Evolutionary conservation across 2,888 invertebrate genomes (phyloP).

Genomic region (Terebella lapidaria): DNA sequence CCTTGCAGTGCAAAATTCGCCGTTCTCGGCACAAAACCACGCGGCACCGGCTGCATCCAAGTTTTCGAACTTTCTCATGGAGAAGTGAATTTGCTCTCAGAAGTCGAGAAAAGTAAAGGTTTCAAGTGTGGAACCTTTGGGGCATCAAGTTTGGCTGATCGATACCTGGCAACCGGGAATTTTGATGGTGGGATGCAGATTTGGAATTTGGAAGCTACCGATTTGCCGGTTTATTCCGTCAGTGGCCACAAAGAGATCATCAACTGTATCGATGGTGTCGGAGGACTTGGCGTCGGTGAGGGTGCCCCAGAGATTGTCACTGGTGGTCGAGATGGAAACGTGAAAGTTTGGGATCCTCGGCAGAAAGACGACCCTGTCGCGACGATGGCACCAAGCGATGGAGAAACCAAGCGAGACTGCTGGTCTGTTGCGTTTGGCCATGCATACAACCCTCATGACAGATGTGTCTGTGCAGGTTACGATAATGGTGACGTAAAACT

Average conservation of each 20-base stretch:
- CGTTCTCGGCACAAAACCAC: constrained; percentile 77
- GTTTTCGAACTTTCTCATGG: constrained; percentile 61
- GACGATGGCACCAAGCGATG: constrained; percentile 73
- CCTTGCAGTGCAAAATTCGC: constrained; percentile 91
- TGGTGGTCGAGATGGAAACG: constrained; percentile 84
- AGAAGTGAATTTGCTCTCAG: constrained; percentile 60
- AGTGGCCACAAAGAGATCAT: constrained; percentile 79
- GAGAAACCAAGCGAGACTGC: constrained; percentile 70
- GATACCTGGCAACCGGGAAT: constrained; percentile 84
- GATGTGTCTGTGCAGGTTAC: constrained; percentile 84
- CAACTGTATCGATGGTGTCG: constrained; percentile 86
- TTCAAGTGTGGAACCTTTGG: constrained; percentile 93
- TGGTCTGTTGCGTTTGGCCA: constrained; percentile 90
- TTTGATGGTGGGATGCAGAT: constrained; percentile 79
- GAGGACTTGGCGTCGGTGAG: constrained; percentile 73
- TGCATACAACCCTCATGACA: constrained; percentile 78
- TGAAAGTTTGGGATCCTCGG: constrained; percentile 92
- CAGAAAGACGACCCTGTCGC: constrained; percentile 86
- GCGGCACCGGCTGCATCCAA: constrained; percentile 79
- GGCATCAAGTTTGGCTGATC: constrained; percentile 73
- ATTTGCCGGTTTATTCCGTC: constrained; percentile 63
- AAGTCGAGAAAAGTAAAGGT: constrained; percentile 74
- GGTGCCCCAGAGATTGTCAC: constrained; percentile 94
- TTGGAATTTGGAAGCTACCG: constrained; percentile 56
- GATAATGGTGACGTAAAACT: constrained; percentile 95